phyloP scores from a whole-genome alignment of 2,113 vertebrate genomes.

The Toxostoma redivivum region DNA sequence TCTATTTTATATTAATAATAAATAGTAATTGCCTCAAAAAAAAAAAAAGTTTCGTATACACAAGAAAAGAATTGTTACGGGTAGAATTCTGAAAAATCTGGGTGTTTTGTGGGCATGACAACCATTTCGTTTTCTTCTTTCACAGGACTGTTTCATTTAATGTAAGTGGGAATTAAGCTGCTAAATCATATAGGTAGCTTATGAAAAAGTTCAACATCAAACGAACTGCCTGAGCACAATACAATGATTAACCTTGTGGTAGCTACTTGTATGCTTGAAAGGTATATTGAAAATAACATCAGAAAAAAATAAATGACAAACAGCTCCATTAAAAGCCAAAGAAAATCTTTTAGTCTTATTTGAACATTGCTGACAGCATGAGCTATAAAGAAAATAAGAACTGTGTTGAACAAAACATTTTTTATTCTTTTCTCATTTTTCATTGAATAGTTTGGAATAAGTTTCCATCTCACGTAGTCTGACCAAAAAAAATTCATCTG shows the following conservation, averaged over 20 bases:
- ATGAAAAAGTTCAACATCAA: conserved; percentile 9
- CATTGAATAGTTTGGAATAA: background rate
- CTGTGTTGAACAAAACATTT: background rate
- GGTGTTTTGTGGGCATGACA: background rate
- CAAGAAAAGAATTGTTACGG: background rate
- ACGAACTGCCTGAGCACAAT: background rate
- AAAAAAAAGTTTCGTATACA: background rate
- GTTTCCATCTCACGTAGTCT: background rate
- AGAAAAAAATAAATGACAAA: conserved; percentile 18
- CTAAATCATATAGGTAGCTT: background rate
- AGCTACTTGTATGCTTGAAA: background rate
- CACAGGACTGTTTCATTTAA: background rate
- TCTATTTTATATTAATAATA: background rate
- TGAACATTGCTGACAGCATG: background rate
- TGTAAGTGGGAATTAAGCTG: conserved; percentile 8
- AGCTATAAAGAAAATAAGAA: conserved; percentile 34
- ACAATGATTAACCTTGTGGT: conserved; percentile 4
- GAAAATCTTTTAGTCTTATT: conserved; percentile 31
- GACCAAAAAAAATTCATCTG: background rate
- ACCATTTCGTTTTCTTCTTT: background rate
- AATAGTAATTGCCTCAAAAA: background rate
- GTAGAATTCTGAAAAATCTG: background rate
- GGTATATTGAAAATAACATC: conserved; percentile 4
- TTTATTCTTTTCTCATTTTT: conserved; percentile 30
- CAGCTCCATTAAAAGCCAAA: background rate